Base-by-base conservation (phyloP, 2,888 invertebrate species). In the Pilophorus perplexus region DNA sequence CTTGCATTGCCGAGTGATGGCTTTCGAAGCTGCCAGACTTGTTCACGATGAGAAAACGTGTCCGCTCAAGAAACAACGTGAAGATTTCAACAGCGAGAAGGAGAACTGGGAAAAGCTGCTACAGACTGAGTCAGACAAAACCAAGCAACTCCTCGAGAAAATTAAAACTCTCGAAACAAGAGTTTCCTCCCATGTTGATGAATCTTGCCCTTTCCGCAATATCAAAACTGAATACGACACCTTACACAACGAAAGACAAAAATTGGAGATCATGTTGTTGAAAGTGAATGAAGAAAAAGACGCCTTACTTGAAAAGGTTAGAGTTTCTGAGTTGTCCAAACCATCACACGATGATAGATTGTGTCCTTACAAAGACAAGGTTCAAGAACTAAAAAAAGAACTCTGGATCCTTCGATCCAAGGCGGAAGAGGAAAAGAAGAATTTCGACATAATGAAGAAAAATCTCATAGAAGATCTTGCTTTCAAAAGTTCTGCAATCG, bases 401-500 rank as follows among this genome's bases (percentile, higher is more conserved):
- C 18, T 62, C 1, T 33, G 23, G 20, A 48, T 62, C 28, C 23
- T 23, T 16, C 62, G 48, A 12, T n/a, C 28, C 22, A 44, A 28
- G 20, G 14, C 46, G 1, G 48, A 16, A 6, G 62, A 48, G 1
- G 62, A 62, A 28, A 27, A 46, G 33, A 62, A 46, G 22, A 62
- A 48, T n/a, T 62, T 62, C 33, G 33, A 62, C 18, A 27, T 62
- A 12, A 33, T 46, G 68, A 68, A 66, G 50, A 60, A 42, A 5
- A 68, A 68, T 40, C 25, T 68, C 8, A 54, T 66, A 54, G 68
- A 68, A 60, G 68, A 68, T 42, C 46, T 66, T 12, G 60, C 42
- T 16, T 66, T 60, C 16, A 68, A 66, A 38, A 22, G 33, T 12
- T 22, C 28, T 6, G 28, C 50, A 18, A 68, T 68, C n/a, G 38